phyloP scores from a whole-genome alignment of 1,140 invertebrate species.

The Pachypsylla venusta region DNA sequence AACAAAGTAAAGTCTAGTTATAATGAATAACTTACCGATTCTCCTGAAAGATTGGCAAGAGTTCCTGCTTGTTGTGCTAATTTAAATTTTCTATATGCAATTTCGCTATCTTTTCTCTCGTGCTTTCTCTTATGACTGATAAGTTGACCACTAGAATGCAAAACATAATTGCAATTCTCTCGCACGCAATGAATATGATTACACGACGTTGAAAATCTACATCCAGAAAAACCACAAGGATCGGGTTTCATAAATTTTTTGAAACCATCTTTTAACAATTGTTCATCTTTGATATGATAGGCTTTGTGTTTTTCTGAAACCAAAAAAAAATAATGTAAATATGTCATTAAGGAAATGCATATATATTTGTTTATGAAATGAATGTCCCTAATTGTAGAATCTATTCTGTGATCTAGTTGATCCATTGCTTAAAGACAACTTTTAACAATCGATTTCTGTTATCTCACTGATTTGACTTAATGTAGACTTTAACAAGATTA shows the following conservation, averaged over 20 bases:
- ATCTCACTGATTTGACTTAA: no score
- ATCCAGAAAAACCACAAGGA: conserved; percentile 75
- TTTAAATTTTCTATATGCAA: conserved; percentile 66
- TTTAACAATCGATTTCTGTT: no score
- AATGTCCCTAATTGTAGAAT: no score
- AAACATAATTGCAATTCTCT: conserved; percentile 84
- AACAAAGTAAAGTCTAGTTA: no score
- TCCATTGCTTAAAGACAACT: no score
- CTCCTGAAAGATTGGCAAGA: conserved; percentile 18
- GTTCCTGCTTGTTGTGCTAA: conserved; percentile 37
- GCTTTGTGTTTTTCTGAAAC: conserved; percentile 93
- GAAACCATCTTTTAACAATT: conserved; percentile 87
- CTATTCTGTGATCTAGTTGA: no score
- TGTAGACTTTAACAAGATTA: no score
- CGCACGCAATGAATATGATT: conserved; percentile 98
- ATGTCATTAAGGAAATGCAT: neutral
- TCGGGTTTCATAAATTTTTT: conserved; percentile 99
- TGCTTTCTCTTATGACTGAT: conserved; percentile 96
- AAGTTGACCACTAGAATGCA: conserved; percentile 92
- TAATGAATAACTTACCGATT: conserved; percentile 1
- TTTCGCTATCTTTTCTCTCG: conserved; percentile 76
- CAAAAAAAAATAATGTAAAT: conserved; percentile 16
- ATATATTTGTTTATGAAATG: conserved; percentile 2
- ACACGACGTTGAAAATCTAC: conserved; percentile 82
- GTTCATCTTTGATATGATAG: conserved; percentile 95